Evolutionary conservation across 2,113 vertebrate species (phyloP).

Genomic region (Tragelaphus strepsiceros): DNA sequence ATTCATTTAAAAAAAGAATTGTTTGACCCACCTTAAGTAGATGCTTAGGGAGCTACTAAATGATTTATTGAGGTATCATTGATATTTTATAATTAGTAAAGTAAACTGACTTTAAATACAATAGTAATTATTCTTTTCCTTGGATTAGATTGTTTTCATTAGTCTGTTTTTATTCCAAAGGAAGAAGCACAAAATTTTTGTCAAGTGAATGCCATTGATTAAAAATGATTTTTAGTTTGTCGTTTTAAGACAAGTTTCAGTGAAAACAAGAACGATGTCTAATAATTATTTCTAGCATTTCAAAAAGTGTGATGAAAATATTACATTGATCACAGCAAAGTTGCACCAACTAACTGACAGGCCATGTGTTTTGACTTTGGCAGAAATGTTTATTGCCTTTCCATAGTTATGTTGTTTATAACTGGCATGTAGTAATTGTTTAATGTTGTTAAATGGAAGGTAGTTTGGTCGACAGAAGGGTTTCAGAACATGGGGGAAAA

Average conservation of each 20-base stretch:
- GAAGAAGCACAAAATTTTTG: background rate
- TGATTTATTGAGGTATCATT: background rate
- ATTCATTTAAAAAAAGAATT: background rate
- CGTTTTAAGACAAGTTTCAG: background rate
- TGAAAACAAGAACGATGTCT: background rate
- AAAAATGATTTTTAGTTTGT: background rate
- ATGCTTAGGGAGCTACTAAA: background rate
- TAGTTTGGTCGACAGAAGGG: background rate
- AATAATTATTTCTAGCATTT: conserved; percentile 3
- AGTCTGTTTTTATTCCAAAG: conserved; percentile 16
- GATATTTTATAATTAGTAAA: conserved; percentile 24
- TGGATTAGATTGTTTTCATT: conserved; percentile 32
- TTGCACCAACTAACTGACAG: background rate
- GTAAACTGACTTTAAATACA: background rate
- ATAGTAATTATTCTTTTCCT: background rate
- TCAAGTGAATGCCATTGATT: background rate
- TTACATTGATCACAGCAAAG: background rate
- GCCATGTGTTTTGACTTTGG: background rate
- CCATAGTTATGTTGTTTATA: background rate
- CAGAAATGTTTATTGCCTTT: background rate
- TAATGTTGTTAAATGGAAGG: conserved; percentile 8
- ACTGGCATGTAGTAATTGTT: background rate
- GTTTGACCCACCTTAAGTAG: background rate
- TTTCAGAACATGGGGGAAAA: background rate
- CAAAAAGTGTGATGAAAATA: background rate